These are phyloP conservation scores for Melanotus villosus DNA, from an alignment of 2,888 invertebrate species.

Conservation along the genomic window DNA sequence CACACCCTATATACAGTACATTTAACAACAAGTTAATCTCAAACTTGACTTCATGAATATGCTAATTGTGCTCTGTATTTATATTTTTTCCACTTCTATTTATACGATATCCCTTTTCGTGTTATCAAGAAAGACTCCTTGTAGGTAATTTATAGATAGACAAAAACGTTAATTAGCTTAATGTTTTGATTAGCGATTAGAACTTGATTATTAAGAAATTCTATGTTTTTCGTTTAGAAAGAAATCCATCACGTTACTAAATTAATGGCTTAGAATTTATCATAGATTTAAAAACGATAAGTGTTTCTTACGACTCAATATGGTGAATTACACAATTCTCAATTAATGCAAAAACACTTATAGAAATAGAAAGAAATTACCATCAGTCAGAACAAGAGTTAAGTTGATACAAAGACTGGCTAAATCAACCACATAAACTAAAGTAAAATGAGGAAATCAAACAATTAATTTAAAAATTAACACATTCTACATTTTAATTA, in stretches of 20 bases:
- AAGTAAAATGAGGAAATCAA: too few relatives aligned
- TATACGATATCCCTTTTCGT: conserved; percentile 7
- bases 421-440: too few relatives aligned
- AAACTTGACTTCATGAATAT: conserved; percentile 47
- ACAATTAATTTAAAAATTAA: too few relatives aligned
- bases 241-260: too few relatives aligned
- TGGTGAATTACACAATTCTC: background rate
- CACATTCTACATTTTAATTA: too few relatives aligned
- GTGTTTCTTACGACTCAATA: background rate
- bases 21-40: conserved; percentile 48
- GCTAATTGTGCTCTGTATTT: conserved; percentile 42
- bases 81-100: conserved; percentile 29
- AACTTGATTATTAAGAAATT: too few relatives aligned
- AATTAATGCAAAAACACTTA: background rate
- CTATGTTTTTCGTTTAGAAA: too few relatives aligned
- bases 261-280: too few relatives aligned
- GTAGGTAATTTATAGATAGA: conserved; percentile 19
- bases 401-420: too few relatives aligned
- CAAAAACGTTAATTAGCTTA: conserved; percentile 22
- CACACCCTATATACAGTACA: conserved; percentile 37
- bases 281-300: background rate
- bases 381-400: too few relatives aligned
- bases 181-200: conserved; percentile 11
- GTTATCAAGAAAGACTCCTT: conserved; percentile 1
- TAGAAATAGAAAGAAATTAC: too few relatives aligned